These are phyloP conservation scores for Teinopalpus imperialis DNA, from an alignment of 2,888 invertebrate species.

Conservation along the genomic window DNA sequence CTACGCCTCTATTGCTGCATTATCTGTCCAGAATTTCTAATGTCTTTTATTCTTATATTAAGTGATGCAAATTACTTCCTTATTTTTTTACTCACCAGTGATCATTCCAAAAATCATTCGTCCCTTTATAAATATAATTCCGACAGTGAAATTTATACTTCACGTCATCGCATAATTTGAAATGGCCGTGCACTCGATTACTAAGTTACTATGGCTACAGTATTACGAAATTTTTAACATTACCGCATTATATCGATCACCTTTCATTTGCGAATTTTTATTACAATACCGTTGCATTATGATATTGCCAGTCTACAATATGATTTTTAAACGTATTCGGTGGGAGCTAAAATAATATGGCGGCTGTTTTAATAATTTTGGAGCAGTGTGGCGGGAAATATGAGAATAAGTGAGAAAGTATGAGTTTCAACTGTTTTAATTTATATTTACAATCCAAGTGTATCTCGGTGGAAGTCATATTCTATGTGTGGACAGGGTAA, in stretches of 20 bases:
- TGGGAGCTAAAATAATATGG: neutral
- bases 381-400: too few relatives aligned
- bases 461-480: conserved; percentile 9
- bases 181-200: too few relatives aligned
- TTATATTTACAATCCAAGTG: conserved; percentile 11
- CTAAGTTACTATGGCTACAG: neutral
- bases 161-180: too few relatives aligned
- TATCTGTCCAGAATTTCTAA: too few relatives aligned
- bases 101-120: too few relatives aligned
- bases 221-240: neutral
- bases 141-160: too few relatives aligned
- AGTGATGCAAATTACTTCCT: too few relatives aligned
- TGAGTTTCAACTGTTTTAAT: conserved; percentile 11
- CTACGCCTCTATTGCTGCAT: too few relatives aligned
- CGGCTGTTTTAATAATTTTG: conserved; percentile 1
- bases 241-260: neutral
- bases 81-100: too few relatives aligned
- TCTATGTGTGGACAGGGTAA: conserved; percentile 2
- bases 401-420: conserved; percentile 7
- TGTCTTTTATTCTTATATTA: too few relatives aligned
- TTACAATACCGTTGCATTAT: neutral
- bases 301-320: neutral
- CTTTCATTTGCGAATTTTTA: neutral
- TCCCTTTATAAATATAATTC: too few relatives aligned
- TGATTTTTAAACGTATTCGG: neutral